Base-by-base conservation (phyloP, 2,797 vertebrate species). In the Lacerta viridis region DNA sequence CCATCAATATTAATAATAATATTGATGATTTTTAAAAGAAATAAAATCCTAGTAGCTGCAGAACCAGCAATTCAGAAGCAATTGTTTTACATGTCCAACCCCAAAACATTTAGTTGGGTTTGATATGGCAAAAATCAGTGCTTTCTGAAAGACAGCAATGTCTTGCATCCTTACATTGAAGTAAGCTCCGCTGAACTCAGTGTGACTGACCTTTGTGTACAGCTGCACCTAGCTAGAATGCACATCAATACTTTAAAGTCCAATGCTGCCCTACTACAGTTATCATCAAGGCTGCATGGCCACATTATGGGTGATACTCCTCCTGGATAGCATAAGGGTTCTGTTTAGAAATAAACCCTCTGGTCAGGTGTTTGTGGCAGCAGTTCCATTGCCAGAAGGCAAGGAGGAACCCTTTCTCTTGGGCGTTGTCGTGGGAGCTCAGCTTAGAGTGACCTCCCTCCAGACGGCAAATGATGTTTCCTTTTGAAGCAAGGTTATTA, bases 1-100 rank as follows among this genome's bases (percentile, higher is more conserved):
- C 11, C 11, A 50, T 13, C 11, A 50, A 13, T 80, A 59, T 87
- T 92, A 74, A 94, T 92, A 88, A 85, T 92, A 91, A 89, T 80
- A 68, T 71, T 0, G 2, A 33, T 7, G n/a, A 11, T 25, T 10
- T 80, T 87, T 33, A 23, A 18, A 74, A 82, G 81, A 50, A 23
- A 92, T 82, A 87, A 89, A 92, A 76, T 46, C 81, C 11, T 82
- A 46, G 5, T 75, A 55, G 23, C 33, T 33, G 6, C 13, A 80
- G 59, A 72, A 55, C 20, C 23, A 55, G 10, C 71, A 27, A 55
- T 71, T 71, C 36, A 64, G 18, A 66, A 33, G 27, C 84, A 83
- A 23, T 3, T 43, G 17, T 82, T 87, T 72, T n/a, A n/a, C 46
- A 27, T 64, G 25, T 9, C n/a, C 27, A 13, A 50, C 11, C 5